Conservation (phyloP, 2,113 vertebrate genomes). For the Sus scrofa region DNA sequence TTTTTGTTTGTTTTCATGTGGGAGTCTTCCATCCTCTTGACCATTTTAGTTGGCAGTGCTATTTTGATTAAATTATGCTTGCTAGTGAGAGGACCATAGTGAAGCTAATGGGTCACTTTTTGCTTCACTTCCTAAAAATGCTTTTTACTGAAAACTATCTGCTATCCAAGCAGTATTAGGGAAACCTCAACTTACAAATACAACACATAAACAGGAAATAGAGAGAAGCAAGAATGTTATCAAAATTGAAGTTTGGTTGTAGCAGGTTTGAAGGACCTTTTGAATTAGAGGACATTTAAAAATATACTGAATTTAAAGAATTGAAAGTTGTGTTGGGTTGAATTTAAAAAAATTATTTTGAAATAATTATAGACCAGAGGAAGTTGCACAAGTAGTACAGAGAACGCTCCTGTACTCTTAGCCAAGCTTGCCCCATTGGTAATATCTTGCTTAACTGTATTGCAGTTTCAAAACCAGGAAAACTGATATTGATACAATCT, state of each 20-base stretch:
- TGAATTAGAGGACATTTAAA: slow-evolving; percentile 15
- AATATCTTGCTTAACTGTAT: slow-evolving; percentile 14
- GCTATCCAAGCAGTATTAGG: not conserved
- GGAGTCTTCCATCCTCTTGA: not conserved
- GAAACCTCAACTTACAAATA: not conserved
- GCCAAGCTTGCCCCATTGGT: not conserved
- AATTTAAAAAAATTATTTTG: slow-evolving; percentile 10
- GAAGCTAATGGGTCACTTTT: not conserved
- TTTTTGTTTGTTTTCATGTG: not conserved
- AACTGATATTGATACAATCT: slow-evolving; percentile 5
- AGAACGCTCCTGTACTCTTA: not conserved
- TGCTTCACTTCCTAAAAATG: not conserved
- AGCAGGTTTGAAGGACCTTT: not conserved
- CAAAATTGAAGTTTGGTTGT: slow-evolving; percentile 20
- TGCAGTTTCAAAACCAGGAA: slow-evolving; percentile 32
- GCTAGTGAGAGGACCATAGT: not conserved
- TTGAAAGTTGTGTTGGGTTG: not conserved
- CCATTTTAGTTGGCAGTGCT: not conserved
- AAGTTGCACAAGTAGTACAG: slow-evolving; percentile 27
- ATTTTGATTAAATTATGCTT: slow-evolving; percentile 14
- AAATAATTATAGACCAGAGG: not conserved
- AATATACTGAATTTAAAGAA: slow-evolving; percentile 20
- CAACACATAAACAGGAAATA: not conserved
- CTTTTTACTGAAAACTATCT: slow-evolving; percentile 21
- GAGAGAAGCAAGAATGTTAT: slow-evolving; percentile 18